Base-by-base conservation (phyloP, 2,888 invertebrate genomes). In the Abrostola triplasia region DNA sequence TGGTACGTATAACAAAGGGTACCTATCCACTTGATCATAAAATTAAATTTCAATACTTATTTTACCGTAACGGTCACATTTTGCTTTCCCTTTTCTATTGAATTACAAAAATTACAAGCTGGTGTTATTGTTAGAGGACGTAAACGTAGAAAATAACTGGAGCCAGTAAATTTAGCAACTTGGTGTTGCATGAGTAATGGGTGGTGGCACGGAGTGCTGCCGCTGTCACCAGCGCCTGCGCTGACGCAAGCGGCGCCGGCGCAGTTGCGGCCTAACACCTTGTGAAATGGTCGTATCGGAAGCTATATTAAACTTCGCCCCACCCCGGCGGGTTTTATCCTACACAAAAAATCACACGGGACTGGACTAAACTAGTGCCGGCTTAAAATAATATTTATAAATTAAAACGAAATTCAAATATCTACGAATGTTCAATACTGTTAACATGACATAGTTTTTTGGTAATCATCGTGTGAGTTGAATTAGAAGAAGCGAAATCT, bases 281-380 rank as follows among this genome's bases (percentile, higher is more conserved):
- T 94, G 92, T 93, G 94, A 92, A 94, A 94, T 94, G 93, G 92
- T 92, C 91, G 94, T 93, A 89, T 92, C 90, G 81, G 86, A 92
- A 87, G 87, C 93, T 94, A 94, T 94, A 94, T 91, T 92, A 94
- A 87, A 90, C 90, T 86, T 90, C 83, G 86, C 88, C 87, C 88
- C 87, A 85, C 88, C 86, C 86, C 83, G 86, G 88, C 88, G 88
- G 86, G 87, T 90, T 94, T 93, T 92, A 90, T 94, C 88, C 76
- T 78, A 81, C 82, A 81, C 84, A 87, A 90, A 92, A 92, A 92
- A 90, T 87, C 86, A 80, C 79, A 82, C 86, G 78, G 81, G 73
- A 79, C 78, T 79, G 77, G 80, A 84, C 81, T 83, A 75, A 83
- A 76, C 56, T n/a, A 67, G 40, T 62, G 53, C 57, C 49, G 36